phyloP scores from a whole-genome alignment of 2,797 vertebrate genomes.

The Gobionotothen gibberifrons region DNA sequence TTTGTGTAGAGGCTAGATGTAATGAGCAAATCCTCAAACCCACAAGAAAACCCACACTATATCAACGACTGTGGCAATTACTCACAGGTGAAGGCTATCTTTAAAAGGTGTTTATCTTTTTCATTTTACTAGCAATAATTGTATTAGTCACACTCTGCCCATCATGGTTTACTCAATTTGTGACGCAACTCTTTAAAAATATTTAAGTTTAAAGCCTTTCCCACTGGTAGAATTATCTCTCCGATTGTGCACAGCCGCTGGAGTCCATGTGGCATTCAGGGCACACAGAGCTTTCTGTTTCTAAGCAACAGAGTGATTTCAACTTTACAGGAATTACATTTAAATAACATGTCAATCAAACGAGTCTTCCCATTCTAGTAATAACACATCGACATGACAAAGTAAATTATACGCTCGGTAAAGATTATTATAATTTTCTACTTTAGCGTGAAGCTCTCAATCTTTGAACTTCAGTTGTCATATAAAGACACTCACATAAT shows the following conservation, averaged over 20 bases:
- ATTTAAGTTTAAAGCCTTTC: neutral
- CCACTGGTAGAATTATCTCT: constrained; percentile 23
- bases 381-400: constrained; percentile 31
- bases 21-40: constrained; percentile 32
- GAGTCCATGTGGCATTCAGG: constrained; percentile 28
- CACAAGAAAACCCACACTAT: constrained; percentile 9
- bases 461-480: constrained; percentile 10
- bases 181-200: neutral
- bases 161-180: neutral
- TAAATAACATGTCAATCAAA: constrained; percentile 61
- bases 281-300: constrained; percentile 44
- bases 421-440: constrained; percentile 53
- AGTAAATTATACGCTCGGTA: constrained; percentile 40
- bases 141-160: neutral
- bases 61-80: neutral
- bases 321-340: constrained; percentile 58
- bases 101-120: neutral
- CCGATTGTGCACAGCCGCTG: constrained; percentile 22
- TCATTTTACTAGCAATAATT: neutral
- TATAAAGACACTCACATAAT: constrained; percentile 29
- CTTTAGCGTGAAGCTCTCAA: constrained; percentile 1
- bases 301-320: constrained; percentile 60
- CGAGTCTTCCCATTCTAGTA: constrained; percentile 30
- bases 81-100: neutral
- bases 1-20: constrained; percentile 7